Evolutionary conservation across 2,888 invertebrate genomes (phyloP).

Genomic region (Nephrocerus scutellatus): DNA sequence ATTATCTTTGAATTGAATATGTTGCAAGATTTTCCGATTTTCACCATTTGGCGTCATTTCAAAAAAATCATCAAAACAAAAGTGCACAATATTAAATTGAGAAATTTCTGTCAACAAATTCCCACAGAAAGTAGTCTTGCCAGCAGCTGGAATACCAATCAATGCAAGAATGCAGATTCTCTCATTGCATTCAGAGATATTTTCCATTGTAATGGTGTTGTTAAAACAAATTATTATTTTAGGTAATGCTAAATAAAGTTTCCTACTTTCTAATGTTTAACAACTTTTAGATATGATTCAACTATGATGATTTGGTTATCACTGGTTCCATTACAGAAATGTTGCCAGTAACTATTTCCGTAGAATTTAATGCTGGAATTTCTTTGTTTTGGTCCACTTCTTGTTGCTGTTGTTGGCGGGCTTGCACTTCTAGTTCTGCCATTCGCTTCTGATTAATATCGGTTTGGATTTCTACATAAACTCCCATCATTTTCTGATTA

Average conservation of each 20-base stretch:
- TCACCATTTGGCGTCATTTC: too few relatives aligned
- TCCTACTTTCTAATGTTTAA: too few relatives aligned
- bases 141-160: constrained; percentile 40
- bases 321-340: too few relatives aligned
- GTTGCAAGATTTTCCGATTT: too few relatives aligned
- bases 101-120: constrained; percentile 21
- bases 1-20: too few relatives aligned
- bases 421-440: constrained; percentile 35
- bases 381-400: constrained; percentile 10
- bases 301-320: constrained; percentile 20
- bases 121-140: constrained; percentile 36
- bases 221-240: constrained; percentile 5
- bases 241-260: not conserved
- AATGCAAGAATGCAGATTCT: constrained; percentile 36
- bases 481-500: constrained; percentile 45
- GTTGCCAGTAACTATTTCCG: too few relatives aligned
- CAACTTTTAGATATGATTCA: too few relatives aligned
- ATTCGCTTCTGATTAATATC: constrained; percentile 40
- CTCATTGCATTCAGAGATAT: too few relatives aligned
- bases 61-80: constrained; percentile 38
- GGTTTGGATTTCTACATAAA: constrained; percentile 45
- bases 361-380: too few relatives aligned
- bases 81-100: constrained; percentile 30
- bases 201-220: not conserved
- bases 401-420: not conserved